phyloP scores from a whole-genome alignment of 1,140 invertebrate genomes.

The Varroa destructor region DNA sequence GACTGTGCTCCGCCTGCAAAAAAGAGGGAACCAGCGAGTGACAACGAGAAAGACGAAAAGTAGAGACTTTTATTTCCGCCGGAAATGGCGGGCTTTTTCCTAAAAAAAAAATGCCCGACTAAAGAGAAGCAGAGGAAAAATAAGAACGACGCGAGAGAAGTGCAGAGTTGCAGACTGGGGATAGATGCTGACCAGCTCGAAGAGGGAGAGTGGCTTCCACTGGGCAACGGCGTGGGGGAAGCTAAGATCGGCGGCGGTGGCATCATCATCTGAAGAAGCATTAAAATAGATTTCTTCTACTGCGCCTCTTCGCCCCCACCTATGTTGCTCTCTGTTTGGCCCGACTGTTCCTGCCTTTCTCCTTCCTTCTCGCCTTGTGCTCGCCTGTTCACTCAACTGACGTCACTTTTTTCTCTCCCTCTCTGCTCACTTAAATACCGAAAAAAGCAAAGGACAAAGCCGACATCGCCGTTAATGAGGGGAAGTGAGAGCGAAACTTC shows the following conservation, averaged over 20 bases:
- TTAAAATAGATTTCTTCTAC: constrained; percentile 27
- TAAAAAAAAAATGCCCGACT: neutral
- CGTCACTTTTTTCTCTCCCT: too few species aligned
- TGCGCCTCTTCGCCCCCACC: neutral
- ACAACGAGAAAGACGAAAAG: neutral
- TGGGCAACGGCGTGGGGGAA: too few species aligned
- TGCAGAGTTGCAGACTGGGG: too few species aligned
- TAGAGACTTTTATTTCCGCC: constrained; percentile 27
- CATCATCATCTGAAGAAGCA: constrained; percentile 20
- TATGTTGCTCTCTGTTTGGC: neutral
- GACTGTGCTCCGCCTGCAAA: neutral
- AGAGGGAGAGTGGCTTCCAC: too few species aligned
- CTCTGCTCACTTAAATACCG: too few species aligned
- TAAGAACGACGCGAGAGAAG: neutral
- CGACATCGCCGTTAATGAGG: too few species aligned
- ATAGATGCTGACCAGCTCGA: too few species aligned
- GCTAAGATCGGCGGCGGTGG: neutral
- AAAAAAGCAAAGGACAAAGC: too few species aligned
- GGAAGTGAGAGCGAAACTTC: too few species aligned
- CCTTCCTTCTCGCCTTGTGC: too few species aligned
- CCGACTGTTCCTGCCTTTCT: too few species aligned
- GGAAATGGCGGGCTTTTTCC: constrained; percentile 27
- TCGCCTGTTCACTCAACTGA: too few species aligned
- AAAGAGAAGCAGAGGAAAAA: constrained; percentile 2
- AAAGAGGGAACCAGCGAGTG: neutral